Percentiles rank a stretch among this genome's conserved stretches.
Conservation (phyloP, 2,797 vertebrate genomes). For the Enoplosus armatus region DNA sequence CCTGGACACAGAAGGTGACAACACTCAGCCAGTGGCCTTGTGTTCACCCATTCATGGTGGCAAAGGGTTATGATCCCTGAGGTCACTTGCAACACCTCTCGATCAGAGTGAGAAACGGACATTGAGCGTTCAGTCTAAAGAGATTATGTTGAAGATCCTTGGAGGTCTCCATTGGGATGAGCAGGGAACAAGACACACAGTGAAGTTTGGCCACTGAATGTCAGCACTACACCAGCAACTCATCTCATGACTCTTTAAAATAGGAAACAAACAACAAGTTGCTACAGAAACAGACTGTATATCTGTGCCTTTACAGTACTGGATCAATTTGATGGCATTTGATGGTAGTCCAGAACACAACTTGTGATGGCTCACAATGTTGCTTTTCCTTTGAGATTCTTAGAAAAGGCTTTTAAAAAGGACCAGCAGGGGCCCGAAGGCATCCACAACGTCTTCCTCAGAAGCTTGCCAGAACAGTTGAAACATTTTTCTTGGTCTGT, state of each 20-base stretch:
- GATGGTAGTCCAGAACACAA: constrained; percentile 7
- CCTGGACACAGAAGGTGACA: constrained; percentile 68
- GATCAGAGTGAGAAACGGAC: constrained; percentile 51
- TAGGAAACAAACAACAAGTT: background rate
- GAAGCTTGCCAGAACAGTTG: constrained; percentile 21
- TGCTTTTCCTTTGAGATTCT: constrained; percentile 49
- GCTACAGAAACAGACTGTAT: background rate
- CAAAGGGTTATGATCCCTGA: constrained; percentile 71
- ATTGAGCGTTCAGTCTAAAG: constrained; percentile 53
- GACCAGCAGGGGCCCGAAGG: constrained; percentile 27
- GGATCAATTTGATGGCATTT: constrained; percentile 9
- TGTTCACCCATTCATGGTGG: constrained; percentile 73
- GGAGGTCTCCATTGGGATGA: constrained; percentile 35
- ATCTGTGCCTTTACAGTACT: background rate
- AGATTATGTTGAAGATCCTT: constrained; percentile 40
- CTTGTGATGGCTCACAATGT: constrained; percentile 52
- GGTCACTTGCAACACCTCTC: constrained; percentile 65
- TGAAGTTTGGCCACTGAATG: background rate
- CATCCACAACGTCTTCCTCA: constrained; percentile 22
- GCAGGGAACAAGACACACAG: constrained; percentile 4
- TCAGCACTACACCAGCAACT: background rate
- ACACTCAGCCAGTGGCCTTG: constrained; percentile 66
- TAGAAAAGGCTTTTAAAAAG: constrained; percentile 18
- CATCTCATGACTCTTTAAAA: background rate
- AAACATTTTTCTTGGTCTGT: constrained; percentile 31